Evolutionary conservation across 2,888 invertebrate species (phyloP).

Genomic region (Steromphala cineraria): DNA sequence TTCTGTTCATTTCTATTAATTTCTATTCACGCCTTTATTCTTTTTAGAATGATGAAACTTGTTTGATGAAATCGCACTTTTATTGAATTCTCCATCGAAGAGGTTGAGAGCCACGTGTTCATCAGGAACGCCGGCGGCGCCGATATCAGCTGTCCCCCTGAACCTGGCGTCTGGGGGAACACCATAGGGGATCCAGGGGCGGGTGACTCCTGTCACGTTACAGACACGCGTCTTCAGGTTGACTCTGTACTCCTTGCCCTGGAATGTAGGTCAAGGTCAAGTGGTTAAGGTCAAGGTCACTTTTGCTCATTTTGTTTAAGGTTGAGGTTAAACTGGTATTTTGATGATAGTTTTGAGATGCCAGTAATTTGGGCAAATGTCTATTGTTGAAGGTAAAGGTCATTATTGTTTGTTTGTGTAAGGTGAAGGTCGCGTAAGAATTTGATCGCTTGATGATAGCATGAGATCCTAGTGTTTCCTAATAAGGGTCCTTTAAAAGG

Average conservation of each 20-base stretch:
- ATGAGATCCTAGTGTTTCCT: too few relatives aligned
- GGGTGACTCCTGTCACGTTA: conserved; percentile 44
- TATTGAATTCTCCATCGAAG: conserved; percentile 51
- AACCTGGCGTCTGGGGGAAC: conserved; percentile 58
- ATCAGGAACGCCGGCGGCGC: conserved; percentile 53
- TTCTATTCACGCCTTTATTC: too few relatives aligned
- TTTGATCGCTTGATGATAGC: too few relatives aligned
- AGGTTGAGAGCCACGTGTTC: conserved; percentile 50
- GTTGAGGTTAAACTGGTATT: neutral
- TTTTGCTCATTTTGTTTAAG: neutral
- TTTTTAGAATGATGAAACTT: too few relatives aligned
- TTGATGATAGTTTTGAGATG: neutral
- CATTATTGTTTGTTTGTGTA: too few relatives aligned
- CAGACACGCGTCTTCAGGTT: conserved; percentile 55
- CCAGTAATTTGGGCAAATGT: neutral
- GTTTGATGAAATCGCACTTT: conserved; percentile 28
- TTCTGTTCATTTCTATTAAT: too few relatives aligned
- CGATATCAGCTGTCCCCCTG: conserved; percentile 51
- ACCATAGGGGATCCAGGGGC: conserved; percentile 54
- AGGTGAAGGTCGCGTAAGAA: too few relatives aligned
- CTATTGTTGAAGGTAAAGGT: too few relatives aligned
- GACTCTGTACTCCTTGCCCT: conserved; percentile 57
- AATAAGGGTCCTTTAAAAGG: too few relatives aligned
- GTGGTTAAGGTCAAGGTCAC: neutral
- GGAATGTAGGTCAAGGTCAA: neutral